Conservation (phyloP, 2,888 invertebrate species). For the Eretmocerus hayati region DNA sequence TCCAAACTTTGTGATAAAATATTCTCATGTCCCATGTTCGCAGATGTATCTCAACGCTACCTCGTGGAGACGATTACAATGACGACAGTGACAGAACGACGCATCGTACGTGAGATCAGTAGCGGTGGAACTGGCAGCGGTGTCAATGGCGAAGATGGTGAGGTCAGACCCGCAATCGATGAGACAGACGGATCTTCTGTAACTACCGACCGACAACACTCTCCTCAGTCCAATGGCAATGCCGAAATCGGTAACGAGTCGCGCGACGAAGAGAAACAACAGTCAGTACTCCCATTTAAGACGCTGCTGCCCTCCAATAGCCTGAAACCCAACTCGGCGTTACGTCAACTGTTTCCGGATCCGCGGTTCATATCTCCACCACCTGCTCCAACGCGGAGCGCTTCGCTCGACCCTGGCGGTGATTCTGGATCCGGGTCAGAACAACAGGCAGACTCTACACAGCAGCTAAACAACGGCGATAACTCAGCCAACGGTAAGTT, state of each 20-base stretch:
- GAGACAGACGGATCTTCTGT: conserved; percentile 25
- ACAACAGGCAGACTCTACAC: conserved; percentile 58
- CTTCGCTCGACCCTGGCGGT: conserved; percentile 33
- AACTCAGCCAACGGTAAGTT: conserved; percentile 56
- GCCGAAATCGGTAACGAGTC: neutral
- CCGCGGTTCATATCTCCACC: conserved; percentile 56
- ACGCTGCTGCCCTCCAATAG: conserved; percentile 51
- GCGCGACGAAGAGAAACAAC: conserved; percentile 10
- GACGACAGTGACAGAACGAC: conserved; percentile 61
- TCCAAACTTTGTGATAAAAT: too few species aligned
- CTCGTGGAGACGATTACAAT: conserved; percentile 63
- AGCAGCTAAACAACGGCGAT: conserved; percentile 68
- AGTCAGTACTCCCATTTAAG: conserved; percentile 51
- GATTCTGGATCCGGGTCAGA: conserved; percentile 40
- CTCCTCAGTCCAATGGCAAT: neutral
- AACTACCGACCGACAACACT: neutral
- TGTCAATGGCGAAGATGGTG: too few species aligned
- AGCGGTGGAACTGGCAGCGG: too few species aligned
- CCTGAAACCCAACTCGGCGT: conserved; percentile 69
- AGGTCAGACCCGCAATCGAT: conserved; percentile 26
- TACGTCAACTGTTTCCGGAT: conserved; percentile 74
- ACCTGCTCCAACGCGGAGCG: conserved; percentile 46
- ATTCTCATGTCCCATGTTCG: too few species aligned
- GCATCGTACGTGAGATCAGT: conserved; percentile 52
- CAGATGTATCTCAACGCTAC: conserved; percentile 49